Conservation (phyloP, 2,113 vertebrate species). For the Nibea coibor region DNA sequence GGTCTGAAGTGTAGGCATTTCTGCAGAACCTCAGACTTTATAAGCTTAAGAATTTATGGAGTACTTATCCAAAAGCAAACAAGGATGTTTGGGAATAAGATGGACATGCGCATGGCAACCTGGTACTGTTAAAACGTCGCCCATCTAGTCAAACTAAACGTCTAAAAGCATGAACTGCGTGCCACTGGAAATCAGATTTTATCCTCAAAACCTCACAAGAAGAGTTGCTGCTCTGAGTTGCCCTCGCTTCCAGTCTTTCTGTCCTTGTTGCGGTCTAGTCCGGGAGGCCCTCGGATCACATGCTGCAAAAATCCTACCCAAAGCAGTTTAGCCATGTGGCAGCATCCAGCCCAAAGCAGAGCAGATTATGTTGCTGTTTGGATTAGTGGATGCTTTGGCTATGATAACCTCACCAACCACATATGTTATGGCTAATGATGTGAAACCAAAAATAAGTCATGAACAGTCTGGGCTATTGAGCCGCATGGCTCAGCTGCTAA, state of each 20-base stretch:
- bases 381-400: conserved; percentile 74
- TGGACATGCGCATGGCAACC: background rate
- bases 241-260: conserved; percentile 11
- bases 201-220: background rate
- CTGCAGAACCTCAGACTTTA: background rate
- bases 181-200: background rate
- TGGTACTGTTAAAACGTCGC: background rate
- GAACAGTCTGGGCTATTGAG: conserved; percentile 48
- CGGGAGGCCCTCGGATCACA: conserved; percentile 68
- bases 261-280: conserved; percentile 15
- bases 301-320: conserved; percentile 72
- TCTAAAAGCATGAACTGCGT: background rate
- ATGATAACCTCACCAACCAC: conserved; percentile 72
- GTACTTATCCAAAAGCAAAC: background rate
- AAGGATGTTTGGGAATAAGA: background rate
- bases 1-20: background rate
- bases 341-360: conserved; percentile 57
- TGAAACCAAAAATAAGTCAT: conserved; percentile 61
- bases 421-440: conserved; percentile 78
- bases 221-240: background rate
- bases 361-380: conserved; percentile 71
- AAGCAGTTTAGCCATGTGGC: conserved; percentile 73
- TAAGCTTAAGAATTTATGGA: background rate
- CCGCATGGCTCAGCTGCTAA: conserved; percentile 44
- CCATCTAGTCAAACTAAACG: background rate